phyloP scores from a whole-genome alignment of 2,797 vertebrate species.

The Notoglanidium macrostoma region DNA sequence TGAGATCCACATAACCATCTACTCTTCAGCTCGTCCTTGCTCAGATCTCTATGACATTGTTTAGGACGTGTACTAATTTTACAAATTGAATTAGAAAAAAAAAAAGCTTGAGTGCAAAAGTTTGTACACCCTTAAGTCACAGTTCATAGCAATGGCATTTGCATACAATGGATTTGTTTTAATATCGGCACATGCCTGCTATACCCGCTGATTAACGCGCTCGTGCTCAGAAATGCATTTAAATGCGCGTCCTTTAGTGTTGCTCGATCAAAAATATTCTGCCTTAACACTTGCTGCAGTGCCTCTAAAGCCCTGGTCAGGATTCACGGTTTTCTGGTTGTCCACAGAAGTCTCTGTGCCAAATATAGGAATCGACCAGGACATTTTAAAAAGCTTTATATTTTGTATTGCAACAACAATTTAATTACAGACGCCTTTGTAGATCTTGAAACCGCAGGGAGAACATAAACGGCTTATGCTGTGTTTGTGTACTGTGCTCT shows the following conservation, averaged over 20 bases:
- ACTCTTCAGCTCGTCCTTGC: not conserved
- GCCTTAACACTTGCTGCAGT: conserved; percentile 75
- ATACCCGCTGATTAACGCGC: not conserved
- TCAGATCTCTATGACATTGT: not conserved
- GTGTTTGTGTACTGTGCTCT: conserved; percentile 31
- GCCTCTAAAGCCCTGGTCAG: conserved; percentile 66
- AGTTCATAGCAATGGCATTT: not conserved
- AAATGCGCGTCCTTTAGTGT: conserved; percentile 42
- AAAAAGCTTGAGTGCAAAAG: too few species aligned
- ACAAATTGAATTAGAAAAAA: not conserved
- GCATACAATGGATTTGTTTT: not conserved
- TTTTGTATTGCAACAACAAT: conserved; percentile 27
- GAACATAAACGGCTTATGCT: conserved; percentile 28
- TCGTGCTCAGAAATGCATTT: conserved; percentile 40
- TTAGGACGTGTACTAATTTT: not conserved
- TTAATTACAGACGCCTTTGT: conserved; percentile 42
- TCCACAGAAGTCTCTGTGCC: conserved; percentile 30
- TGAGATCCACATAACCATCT: not conserved
- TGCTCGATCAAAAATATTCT: conserved; percentile 51
- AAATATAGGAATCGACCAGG: conserved; percentile 48
- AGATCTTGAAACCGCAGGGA: conserved; percentile 27
- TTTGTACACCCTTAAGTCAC: not conserved
- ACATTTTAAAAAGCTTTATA: conserved; percentile 41
- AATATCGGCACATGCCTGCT: conserved; percentile 1
- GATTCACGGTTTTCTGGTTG: conserved; percentile 35